A percentile compares a stretch with the other conserved stretches of the same genome.
These are phyloP conservation scores for Ctenopoma kingsleyae DNA, from an alignment of 2,797 vertebrate genomes.

Conservation along the genomic window DNA sequence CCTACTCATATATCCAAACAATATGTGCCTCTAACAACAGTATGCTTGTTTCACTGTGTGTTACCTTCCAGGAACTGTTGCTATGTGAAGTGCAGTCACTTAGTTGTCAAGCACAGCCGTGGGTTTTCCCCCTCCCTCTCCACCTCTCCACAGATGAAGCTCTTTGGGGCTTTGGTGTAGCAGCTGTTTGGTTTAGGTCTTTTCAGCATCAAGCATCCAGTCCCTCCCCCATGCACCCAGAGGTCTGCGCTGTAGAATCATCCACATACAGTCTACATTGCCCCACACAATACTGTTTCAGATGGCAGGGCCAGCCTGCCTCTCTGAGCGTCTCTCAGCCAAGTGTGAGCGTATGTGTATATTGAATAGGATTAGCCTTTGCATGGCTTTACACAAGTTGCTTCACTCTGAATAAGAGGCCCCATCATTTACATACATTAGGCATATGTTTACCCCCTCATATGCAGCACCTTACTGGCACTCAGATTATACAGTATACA, in stretches of 20 bases:
- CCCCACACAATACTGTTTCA: constrained; percentile 80
- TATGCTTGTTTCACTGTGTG: constrained; percentile 56
- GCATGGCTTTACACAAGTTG: constrained; percentile 77
- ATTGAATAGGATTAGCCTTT: constrained; percentile 82
- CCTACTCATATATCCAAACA: constrained; percentile 44
- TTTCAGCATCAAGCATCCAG: constrained; percentile 81
- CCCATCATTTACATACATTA: constrained; percentile 73
- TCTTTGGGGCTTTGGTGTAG: constrained; percentile 80
- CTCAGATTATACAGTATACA: constrained; percentile 59
- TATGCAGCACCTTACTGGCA: constrained; percentile 39
- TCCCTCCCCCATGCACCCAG: constrained; percentile 73
- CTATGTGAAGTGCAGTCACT: constrained; percentile 82
- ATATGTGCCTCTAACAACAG: constrained; percentile 48
- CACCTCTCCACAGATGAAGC: constrained; percentile 77
- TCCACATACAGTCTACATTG: constrained; percentile 81
- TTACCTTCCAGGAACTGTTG: constrained; percentile 82
- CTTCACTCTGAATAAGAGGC: constrained; percentile 71
- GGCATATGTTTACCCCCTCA: constrained; percentile 55
- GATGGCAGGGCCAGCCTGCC: constrained; percentile 72
- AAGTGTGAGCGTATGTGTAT: constrained; percentile 67
- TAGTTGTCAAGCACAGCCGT: constrained; percentile 83
- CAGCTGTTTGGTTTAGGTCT: constrained; percentile 84
- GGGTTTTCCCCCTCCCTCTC: constrained; percentile 54
- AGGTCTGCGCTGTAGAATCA: constrained; percentile 72
- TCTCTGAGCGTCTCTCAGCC: constrained; percentile 67